Base-by-base conservation (phyloP, 2,113 vertebrate species). In the Ochotona curzoniae region DNA sequence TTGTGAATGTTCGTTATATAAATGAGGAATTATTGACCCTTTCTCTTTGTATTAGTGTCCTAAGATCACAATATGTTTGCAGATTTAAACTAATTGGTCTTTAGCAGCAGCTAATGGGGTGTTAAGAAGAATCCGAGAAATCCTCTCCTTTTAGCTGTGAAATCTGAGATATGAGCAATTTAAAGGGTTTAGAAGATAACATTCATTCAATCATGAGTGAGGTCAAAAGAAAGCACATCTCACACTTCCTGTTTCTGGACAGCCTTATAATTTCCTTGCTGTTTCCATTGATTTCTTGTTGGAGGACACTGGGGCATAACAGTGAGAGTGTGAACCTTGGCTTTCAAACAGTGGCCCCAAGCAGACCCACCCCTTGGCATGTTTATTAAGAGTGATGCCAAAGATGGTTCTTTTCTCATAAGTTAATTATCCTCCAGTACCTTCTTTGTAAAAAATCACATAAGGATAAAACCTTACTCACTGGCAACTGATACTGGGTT, bases 121-220 rank as follows among this genome's bases (percentile, higher is more conserved):
- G 9, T 14, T 28, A 3, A 60, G 69, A 67, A 23, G 25, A 47
- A 20, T 7, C 74, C 67, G 13, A n/a, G 32, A 89, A 67, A 28
- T 86, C 38, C 57, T 84, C 80, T 84, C 44, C 51, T 92, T 80
- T 83, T 32, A 95, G 28, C 25, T 78, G 28, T 82, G 51, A 25
- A 89, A 61, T 86, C 71, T 83, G 82, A 83, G 82, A 71, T 89
- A 92, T 25, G 54, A 83, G 89, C 80, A 71, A 70, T 4, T 90
- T 87, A 94, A 90, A 60, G 82, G 87, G 92, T 83, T 93, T 93
- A 66, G 73, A 79, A 69, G 76, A 83, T 84, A 80, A 69, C 61
- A 47, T 25, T 84, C 66, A 86, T 86, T 88, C 90, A 90, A 93
- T 96, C 28, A 30, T 38, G 64, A 61, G n/a, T 4, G 81, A 93